A percentile compares a stretch with the other conserved stretches of the same genome.
These are phyloP conservation scores for Troides aeacus DNA, from an alignment of 2,888 invertebrate genomes.

Conservation along the genomic window DNA sequence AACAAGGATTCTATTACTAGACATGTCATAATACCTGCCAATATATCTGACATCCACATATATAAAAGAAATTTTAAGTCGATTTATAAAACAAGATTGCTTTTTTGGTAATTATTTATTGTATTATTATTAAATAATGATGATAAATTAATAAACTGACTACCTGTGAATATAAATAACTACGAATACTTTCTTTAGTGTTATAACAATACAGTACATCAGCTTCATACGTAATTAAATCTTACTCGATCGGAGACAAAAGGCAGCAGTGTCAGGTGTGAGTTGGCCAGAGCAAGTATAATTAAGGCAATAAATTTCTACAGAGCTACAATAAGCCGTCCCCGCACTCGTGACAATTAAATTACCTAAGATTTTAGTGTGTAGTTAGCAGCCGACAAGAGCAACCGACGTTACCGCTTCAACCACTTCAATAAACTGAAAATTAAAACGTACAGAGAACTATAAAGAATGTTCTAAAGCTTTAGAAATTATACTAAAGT, in stretches of 20 bases:
- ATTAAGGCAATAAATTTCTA: slow-evolving; percentile 71
- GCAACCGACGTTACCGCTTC: background rate
- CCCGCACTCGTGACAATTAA: slow-evolving; percentile 43
- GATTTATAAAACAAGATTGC: background rate
- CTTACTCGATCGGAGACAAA: slow-evolving; percentile 52
- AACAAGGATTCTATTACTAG: too few species aligned
- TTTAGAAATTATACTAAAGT: background rate
- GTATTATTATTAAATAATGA: background rate
- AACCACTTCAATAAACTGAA: background rate
- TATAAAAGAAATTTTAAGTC: too few species aligned
- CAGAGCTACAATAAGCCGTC: slow-evolving; percentile 57
- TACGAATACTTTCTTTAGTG: background rate
- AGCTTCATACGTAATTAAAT: slow-evolving; percentile 27
- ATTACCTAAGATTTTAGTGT: slow-evolving; percentile 50
- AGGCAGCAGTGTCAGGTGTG: slow-evolving; percentile 54
- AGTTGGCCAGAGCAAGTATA: slow-evolving; percentile 56
- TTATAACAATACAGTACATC: background rate
- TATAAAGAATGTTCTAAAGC: background rate
- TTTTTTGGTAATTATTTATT: background rate
- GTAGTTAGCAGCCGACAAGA: slow-evolving; percentile 19
- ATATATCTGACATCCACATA: too few species aligned
- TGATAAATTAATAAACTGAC: background rate
- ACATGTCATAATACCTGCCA: too few species aligned
- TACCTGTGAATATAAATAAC: background rate
- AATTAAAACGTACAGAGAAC: background rate